phyloP scores from a whole-genome alignment of 2,797 vertebrate genomes.

The Triplophysa yarkandensis region DNA sequence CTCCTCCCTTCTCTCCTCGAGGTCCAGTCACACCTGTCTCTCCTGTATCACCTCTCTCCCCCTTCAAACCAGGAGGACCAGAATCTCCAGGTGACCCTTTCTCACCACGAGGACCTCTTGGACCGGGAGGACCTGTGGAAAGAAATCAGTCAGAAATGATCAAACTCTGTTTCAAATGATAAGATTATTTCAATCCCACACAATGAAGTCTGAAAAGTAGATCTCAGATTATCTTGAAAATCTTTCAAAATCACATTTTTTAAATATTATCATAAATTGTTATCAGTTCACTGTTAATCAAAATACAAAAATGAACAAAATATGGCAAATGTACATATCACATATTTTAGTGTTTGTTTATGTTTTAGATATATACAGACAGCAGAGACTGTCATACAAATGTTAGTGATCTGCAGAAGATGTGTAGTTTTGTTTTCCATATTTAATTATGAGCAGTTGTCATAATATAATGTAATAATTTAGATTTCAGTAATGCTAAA shows the following conservation, averaged over 20 bases:
- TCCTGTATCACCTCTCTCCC: conserved; percentile 91
- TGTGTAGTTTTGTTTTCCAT: too few relatives aligned
- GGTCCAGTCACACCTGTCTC: conserved; percentile 80
- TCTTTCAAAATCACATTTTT: too few relatives aligned
- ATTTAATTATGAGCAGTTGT: background rate
- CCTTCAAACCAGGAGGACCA: conserved; percentile 85
- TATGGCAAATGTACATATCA: too few relatives aligned
- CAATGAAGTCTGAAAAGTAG: background rate
- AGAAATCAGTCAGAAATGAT: background rate
- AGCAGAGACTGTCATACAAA: too few relatives aligned
- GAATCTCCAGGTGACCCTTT: conserved; percentile 83
- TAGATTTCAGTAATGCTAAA: too few relatives aligned
- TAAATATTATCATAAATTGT: too few relatives aligned
- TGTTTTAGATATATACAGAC: too few relatives aligned
- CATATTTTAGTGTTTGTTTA: too few relatives aligned
- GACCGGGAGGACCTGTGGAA: conserved; percentile 89
- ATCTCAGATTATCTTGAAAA: background rate
- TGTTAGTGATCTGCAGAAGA: too few relatives aligned
- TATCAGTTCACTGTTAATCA: too few relatives aligned
- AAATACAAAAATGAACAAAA: too few relatives aligned
- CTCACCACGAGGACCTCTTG: conserved; percentile 91
- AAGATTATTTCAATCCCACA: background rate
- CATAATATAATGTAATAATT: too few relatives aligned
- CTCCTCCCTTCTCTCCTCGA: conserved; percentile 84
- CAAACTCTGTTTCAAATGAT: background rate